phyloP scores from a whole-genome alignment of 1,140 invertebrate genomes.

The Chironomus striatipennis region DNA sequence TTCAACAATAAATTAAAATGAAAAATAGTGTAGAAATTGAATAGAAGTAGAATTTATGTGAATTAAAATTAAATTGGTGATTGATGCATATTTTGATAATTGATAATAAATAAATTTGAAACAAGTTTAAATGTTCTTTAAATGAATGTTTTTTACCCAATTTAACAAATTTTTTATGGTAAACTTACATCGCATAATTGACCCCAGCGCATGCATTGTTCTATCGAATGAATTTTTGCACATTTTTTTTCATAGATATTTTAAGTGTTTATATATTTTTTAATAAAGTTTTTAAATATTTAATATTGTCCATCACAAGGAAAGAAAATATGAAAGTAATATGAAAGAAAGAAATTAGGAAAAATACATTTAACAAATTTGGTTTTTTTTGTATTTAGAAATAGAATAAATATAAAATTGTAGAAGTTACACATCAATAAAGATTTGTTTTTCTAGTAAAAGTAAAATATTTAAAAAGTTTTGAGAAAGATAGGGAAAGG shows the following conservation, averaged over 20 bases:
- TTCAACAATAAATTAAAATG: not conserved
- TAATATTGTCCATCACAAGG: constrained; percentile 3
- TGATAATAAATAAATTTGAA: not conserved
- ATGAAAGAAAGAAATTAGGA: not conserved
- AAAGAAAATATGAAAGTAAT: constrained; percentile 7
- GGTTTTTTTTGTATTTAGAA: not conserved
- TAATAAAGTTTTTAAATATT: not conserved
- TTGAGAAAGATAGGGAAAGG: too few relatives aligned
- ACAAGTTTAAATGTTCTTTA: not conserved
- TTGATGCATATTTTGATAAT: not conserved
- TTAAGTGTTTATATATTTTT: not conserved
- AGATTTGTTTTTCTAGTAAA: not conserved
- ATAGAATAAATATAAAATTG: not conserved
- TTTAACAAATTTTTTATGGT: constrained; percentile 27
- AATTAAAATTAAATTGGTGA: too few relatives aligned
- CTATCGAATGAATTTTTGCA: constrained; percentile 43
- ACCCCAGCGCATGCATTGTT: constrained; percentile 76
- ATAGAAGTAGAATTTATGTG: not conserved
- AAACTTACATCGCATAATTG: constrained; percentile 80
- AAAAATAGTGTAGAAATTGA: constrained; percentile 5
- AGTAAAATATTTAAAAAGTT: too few relatives aligned
- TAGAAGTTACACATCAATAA: not conserved
- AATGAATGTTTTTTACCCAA: too few relatives aligned
- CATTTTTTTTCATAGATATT: not conserved
- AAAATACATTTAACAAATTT: constrained; percentile 9